These are phyloP conservation scores for Amblyteles armatorius DNA, from an alignment of 2,888 invertebrate genomes.

Conservation along the genomic window DNA sequence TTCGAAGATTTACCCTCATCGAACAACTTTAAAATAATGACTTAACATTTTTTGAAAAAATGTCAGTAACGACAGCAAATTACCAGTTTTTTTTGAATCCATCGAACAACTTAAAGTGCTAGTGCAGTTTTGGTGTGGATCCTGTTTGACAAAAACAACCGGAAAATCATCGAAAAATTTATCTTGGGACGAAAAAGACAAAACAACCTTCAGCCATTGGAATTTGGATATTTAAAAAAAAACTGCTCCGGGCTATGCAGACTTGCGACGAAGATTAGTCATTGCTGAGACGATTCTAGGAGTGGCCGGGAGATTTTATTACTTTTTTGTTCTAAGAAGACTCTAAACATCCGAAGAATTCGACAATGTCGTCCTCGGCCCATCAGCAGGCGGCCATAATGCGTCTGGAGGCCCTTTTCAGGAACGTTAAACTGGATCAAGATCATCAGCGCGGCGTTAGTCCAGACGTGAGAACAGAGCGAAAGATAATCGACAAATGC, in stretches of 20 bases:
- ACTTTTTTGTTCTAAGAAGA: neutral
- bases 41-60: neutral
- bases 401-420: constrained; percentile 90
- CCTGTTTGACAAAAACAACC: neutral
- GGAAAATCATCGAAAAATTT: neutral
- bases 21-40: neutral
- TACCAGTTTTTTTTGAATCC: neutral
- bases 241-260: constrained; percentile 32
- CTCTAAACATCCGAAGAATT: neutral
- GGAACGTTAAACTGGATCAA: constrained; percentile 87
- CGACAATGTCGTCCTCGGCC: constrained; percentile 76
- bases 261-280: constrained; percentile 11
- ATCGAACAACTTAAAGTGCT: neutral
- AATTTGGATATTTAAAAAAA: neutral
- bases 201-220: neutral
- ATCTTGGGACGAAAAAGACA: neutral
- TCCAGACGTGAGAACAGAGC: constrained; percentile 85
- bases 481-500: constrained; percentile 87
- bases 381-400: constrained; percentile 89
- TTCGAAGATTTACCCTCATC: neutral
- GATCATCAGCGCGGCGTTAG: constrained; percentile 69
- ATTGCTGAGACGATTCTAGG: neutral
- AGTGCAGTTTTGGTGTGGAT: neutral
- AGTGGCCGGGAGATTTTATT: neutral
- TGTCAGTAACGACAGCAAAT: neutral